A percentile compares a stretch with the other conserved stretches of the same genome.
phyloP scores from a whole-genome alignment of 2,797 vertebrate species.

The Gymnothorax javanicus region DNA sequence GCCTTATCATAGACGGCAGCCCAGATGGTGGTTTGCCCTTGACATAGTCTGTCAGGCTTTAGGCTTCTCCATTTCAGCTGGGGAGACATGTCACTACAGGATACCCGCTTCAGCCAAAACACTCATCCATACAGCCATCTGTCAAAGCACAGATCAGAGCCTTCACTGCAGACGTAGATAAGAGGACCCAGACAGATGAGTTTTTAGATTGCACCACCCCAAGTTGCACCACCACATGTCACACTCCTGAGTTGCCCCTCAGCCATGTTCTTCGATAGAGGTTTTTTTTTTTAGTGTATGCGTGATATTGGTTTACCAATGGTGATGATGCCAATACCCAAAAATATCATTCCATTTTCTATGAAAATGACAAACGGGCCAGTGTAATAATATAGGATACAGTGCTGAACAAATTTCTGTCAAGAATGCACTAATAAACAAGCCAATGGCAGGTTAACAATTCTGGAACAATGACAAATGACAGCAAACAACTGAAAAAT shows the following conservation, averaged over 20 bases:
- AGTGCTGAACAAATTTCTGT: not conserved
- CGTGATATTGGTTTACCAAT: not conserved
- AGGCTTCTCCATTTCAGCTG: constrained; percentile 15
- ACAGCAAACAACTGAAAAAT: not conserved
- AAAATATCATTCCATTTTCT: not conserved
- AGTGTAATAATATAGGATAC: not conserved
- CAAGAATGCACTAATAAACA: not conserved
- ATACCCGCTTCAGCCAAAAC: constrained; percentile 5
- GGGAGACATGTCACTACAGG: not conserved
- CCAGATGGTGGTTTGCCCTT: constrained; percentile 76
- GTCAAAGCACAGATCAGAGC: constrained; percentile 16
- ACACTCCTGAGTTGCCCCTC: not conserved
- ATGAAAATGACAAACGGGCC: not conserved
- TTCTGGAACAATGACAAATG: not conserved
- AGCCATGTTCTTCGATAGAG: not conserved
- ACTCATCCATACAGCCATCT: constrained; percentile 17
- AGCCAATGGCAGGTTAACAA: not conserved
- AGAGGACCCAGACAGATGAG: not conserved
- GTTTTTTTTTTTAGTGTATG: no score
- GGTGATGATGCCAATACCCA: not conserved
- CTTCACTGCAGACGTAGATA: constrained; percentile 3
- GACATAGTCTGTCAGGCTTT: constrained; percentile 65
- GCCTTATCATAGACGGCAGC: constrained; percentile 71
- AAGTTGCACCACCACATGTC: not conserved
- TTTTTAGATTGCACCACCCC: not conserved